A percentile compares a stretch with the other conserved stretches of the same genome.
Conservation (phyloP, 2,113 vertebrate genomes). For the Chaetura pelagica region DNA sequence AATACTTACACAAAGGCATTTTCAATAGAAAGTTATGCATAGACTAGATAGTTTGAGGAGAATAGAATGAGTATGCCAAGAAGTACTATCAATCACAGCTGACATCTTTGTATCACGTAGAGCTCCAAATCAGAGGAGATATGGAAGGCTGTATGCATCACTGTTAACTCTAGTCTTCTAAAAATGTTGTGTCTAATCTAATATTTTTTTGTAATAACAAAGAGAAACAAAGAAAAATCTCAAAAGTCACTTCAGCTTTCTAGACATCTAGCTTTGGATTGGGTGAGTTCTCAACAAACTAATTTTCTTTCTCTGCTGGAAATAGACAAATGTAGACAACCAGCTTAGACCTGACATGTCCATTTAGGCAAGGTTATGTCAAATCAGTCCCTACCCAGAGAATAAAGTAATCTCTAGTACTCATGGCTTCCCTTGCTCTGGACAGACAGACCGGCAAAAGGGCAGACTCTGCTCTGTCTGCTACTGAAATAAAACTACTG, state of each 20-base stretch:
- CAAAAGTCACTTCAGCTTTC: neutral
- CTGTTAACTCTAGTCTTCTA: neutral
- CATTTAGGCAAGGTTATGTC: neutral
- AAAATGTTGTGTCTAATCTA: neutral
- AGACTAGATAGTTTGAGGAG: neutral
- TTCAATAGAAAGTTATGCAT: too few species aligned
- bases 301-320: neutral
- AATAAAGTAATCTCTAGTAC: neutral
- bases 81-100: neutral
- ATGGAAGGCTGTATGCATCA: neutral
- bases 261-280: neutral
- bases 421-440: neutral
- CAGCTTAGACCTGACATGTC: neutral
- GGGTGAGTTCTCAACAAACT: neutral
- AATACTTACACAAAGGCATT: too few species aligned
- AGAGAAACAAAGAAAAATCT: neutral
- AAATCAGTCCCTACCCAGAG: neutral
- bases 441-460: neutral
- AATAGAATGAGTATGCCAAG: neutral
- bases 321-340: neutral
- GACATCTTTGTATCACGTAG: neutral
- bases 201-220: neutral
- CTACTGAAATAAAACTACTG: neutral
- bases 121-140: neutral
- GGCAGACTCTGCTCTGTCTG: neutral